phyloP scores from a whole-genome alignment of 2,888 invertebrate species.

The Rhamnusium bicolor region DNA sequence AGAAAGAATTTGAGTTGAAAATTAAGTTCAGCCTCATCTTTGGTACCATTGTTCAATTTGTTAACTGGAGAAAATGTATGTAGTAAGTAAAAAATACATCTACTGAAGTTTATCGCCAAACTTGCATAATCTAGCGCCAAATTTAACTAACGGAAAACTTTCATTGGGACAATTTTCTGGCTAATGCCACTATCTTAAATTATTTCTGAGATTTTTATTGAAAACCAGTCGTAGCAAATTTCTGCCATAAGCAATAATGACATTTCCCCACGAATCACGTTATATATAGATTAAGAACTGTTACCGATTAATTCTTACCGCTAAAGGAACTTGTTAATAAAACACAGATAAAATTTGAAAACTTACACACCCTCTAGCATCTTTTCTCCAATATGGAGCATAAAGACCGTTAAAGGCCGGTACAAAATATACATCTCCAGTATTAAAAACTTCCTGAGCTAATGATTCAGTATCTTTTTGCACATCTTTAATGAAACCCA shows the following conservation, averaged over 20 bases:
- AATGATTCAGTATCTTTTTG: slow-evolving; percentile 78
- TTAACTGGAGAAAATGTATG: too few relatives aligned
- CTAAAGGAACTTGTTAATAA: slow-evolving; percentile 8
- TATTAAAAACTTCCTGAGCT: slow-evolving; percentile 81
- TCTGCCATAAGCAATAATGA: neutral
- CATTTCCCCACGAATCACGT: neutral
- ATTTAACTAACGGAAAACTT: too few relatives aligned
- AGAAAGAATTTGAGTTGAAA: too few relatives aligned
- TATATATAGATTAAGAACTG: neutral
- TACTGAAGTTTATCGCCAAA: too few relatives aligned
- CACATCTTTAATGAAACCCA: slow-evolving; percentile 86
- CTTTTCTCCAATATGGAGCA: slow-evolving; percentile 98
- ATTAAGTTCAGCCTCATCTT: too few relatives aligned
- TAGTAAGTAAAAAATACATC: too few relatives aligned
- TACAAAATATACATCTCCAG: slow-evolving; percentile 97
- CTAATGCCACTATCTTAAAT: too few relatives aligned
- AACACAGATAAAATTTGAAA: slow-evolving; percentile 47
- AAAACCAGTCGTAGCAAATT: too few relatives aligned
- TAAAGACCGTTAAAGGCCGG: slow-evolving; percentile 97
- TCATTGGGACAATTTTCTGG: too few relatives aligned
- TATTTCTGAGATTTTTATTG: too few relatives aligned
- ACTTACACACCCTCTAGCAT: slow-evolving; percentile 88
- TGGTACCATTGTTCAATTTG: too few relatives aligned
- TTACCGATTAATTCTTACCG: neutral
- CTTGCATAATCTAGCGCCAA: too few relatives aligned